These are phyloP conservation scores for Leucozona laternaria DNA, from an alignment of 2,888 invertebrate genomes.

Conservation along the genomic window DNA sequence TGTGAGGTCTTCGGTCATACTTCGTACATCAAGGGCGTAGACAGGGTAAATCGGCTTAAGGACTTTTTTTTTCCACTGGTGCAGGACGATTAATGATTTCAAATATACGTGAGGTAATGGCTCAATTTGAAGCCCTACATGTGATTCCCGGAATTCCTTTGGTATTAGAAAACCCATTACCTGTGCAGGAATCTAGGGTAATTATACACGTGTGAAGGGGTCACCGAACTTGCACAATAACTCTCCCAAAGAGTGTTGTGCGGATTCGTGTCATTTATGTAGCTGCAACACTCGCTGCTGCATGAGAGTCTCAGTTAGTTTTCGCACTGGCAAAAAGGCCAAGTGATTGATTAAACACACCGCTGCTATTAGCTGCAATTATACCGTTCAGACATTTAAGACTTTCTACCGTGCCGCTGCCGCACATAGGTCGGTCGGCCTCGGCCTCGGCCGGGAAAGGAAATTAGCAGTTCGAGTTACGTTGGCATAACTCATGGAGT, in stretches of 20 bases:
- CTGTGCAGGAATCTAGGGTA: slow-evolving; percentile 54
- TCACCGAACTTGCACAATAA: slow-evolving; percentile 53
- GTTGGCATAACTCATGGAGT: slow-evolving; percentile 69
- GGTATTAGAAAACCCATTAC: slow-evolving; percentile 40
- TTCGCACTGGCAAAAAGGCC: slow-evolving; percentile 53
- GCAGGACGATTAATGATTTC: slow-evolving; percentile 60
- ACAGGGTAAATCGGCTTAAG: slow-evolving; percentile 72
- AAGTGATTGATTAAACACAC: slow-evolving; percentile 70
- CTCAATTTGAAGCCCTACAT: slow-evolving; percentile 70
- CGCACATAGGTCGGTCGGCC: not conserved
- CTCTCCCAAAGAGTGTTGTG: slow-evolving; percentile 8
- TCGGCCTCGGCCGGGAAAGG: not conserved
- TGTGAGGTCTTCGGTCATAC: slow-evolving; percentile 61
- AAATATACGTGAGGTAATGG: slow-evolving; percentile 57
- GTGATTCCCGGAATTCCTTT: slow-evolving; percentile 53
- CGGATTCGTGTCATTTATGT: slow-evolving; percentile 47
- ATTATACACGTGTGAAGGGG: slow-evolving; percentile 57
- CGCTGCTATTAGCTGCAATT: slow-evolving; percentile 69
- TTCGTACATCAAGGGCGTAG: slow-evolving; percentile 55
- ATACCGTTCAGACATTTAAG: slow-evolving; percentile 64
- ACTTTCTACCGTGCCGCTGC: slow-evolving; percentile 53
- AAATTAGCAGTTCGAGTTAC: slow-evolving; percentile 68
- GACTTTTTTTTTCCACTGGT: slow-evolving; percentile 44
- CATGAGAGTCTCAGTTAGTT: slow-evolving; percentile 4
- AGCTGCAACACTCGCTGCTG: not conserved